phyloP scores from a whole-genome alignment of 2,797 vertebrate genomes.

The Poliocrania exsul region DNA sequence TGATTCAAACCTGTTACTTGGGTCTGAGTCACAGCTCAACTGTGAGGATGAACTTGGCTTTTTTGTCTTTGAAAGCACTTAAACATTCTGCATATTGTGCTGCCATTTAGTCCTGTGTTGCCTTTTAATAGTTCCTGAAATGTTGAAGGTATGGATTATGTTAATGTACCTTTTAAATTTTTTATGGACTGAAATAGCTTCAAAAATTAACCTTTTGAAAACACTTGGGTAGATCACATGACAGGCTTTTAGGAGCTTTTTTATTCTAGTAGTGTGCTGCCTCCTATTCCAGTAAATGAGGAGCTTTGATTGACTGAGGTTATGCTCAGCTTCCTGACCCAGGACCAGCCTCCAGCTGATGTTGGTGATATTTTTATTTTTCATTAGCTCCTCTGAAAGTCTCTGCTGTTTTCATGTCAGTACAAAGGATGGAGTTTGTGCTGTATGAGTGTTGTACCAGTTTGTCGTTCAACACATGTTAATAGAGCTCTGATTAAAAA shows the following conservation, averaged over 20 bases:
- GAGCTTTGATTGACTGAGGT: neutral
- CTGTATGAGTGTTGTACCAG: accelerated
- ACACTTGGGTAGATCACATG: neutral
- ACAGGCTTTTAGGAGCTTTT: slow-evolving; percentile 25
- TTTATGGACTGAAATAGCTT: slow-evolving; percentile 47
- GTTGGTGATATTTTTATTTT: slow-evolving; percentile 21
- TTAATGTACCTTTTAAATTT: slow-evolving; percentile 57
- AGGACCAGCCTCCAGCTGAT: neutral
- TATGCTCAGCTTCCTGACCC: neutral
- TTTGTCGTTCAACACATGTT: neutral
- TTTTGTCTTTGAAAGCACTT: slow-evolving; percentile 24
- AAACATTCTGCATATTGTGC: neutral
- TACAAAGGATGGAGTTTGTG: neutral
- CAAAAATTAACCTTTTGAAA: slow-evolving; percentile 52
- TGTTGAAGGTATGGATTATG: slow-evolving; percentile 44
- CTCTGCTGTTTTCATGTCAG: neutral
- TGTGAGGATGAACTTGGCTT: neutral
- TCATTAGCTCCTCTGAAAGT: neutral
- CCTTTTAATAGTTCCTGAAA: slow-evolving; percentile 49
- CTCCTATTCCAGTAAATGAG: slow-evolving; percentile 24
- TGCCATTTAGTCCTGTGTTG: neutral
- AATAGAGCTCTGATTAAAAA: neutral
- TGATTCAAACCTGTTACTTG: neutral
- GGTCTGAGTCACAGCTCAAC: neutral
- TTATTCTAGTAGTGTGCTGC: neutral